Percentiles rank a stretch among this genome's conserved stretches.
These are phyloP conservation scores for Potorous gilbertii DNA, from an alignment of 2,797 vertebrate species.

Conservation along the genomic window DNA sequence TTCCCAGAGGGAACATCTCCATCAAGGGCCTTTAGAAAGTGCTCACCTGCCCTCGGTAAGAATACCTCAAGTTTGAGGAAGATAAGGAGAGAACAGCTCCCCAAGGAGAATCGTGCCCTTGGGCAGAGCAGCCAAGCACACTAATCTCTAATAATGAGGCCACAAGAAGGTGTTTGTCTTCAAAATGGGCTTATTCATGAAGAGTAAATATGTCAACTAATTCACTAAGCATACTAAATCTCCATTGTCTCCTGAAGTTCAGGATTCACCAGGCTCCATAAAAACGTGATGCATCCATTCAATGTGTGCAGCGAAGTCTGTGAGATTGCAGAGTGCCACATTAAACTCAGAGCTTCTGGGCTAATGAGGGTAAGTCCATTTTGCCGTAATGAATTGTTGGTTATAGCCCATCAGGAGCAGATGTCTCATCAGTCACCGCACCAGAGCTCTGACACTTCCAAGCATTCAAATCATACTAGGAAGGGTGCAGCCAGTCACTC, in stretches of 20 bases:
- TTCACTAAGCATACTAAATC: conserved; percentile 68
- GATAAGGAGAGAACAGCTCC: conserved; percentile 53
- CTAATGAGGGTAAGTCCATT: conserved; percentile 81
- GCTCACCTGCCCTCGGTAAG: not conserved
- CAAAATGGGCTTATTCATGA: conserved; percentile 65
- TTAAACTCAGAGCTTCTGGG: conserved; percentile 74
- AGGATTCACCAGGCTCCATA: conserved; percentile 69
- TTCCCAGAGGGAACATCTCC: conserved; percentile 33
- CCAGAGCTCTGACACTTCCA: conserved; percentile 30
- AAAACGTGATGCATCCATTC: conserved; percentile 65
- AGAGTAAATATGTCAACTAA: conserved; percentile 75
- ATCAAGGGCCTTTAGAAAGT: conserved; percentile 27
- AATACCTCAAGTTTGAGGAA: conserved; percentile 18
- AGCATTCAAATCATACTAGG: conserved; percentile 6
- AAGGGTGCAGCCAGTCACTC: not conserved
- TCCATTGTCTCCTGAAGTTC: conserved; percentile 73
- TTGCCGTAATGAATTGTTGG: conserved; percentile 82
- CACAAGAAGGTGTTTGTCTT: conserved; percentile 60
- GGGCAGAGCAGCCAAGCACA: conserved; percentile 50
- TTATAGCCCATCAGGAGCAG: conserved; percentile 76
- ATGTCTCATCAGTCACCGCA: conserved; percentile 74
- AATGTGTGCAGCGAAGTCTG: conserved; percentile 53
- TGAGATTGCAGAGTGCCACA: conserved; percentile 75
- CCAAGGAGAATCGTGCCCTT: conserved; percentile 57
- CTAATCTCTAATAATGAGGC: conserved; percentile 69